phyloP scores from a whole-genome alignment of 2,113 vertebrate genomes.

The Chaenogobius annularis region DNA sequence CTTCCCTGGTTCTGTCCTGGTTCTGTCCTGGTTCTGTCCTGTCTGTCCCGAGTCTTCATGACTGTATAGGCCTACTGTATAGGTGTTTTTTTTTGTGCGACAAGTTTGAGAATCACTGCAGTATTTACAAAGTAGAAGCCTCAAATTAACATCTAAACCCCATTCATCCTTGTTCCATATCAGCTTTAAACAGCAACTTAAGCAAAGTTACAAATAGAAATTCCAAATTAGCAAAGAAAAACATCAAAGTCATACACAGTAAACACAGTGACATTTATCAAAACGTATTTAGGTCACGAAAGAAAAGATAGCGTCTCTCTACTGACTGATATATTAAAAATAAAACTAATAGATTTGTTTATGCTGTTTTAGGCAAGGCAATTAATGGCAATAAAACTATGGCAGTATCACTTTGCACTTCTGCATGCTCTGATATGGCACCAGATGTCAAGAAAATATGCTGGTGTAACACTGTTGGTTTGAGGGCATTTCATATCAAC shows the following conservation, averaged over 20 bases:
- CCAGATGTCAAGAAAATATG: conserved; percentile 54
- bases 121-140: conserved; percentile 27
- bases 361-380: neutral
- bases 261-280: conserved; percentile 34
- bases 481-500: conserved; percentile 52
- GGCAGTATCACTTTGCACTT: conserved; percentile 17
- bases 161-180: conserved; percentile 27
- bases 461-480: conserved; percentile 47
- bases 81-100: neutral
- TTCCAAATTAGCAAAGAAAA: conserved; percentile 74
- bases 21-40: neutral
- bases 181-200: conserved; percentile 20
- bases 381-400: neutral
- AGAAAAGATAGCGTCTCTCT: conserved; percentile 32
- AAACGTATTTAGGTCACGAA: conserved; percentile 34
- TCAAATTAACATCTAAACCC: neutral
- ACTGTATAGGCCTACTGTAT: neutral
- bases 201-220: conserved; percentile 15
- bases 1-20: neutral
- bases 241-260: conserved; percentile 40
- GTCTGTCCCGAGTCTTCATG: neutral
- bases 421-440: conserved; percentile 54
- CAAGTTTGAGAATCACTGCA: conserved; percentile 11
- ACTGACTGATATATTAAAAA: conserved; percentile 17
- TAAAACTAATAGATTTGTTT: neutral